Base-by-base conservation (phyloP, 1,140 invertebrate genomes). In the Nomia melanderi region DNA sequence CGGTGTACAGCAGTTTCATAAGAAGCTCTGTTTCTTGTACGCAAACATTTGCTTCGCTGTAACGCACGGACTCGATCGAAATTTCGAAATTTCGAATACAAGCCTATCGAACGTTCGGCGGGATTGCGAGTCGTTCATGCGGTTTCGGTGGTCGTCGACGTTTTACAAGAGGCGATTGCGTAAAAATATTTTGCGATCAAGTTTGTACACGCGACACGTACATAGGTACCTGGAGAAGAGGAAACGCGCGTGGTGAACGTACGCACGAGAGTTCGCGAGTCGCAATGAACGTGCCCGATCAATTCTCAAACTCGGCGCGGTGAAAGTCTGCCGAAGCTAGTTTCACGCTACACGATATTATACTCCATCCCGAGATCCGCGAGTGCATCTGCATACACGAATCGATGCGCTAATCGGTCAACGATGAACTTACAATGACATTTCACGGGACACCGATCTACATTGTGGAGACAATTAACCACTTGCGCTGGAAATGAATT, bases 261-360 rank as follows among this genome's bases (percentile, higher is more conserved):
- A 41, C 41, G 25, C 23, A 66, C 12, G 33, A n/a, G 33, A n/a
- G 33, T 25, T 31, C 5, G 36, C 20, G 59, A 75, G 25, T 53
- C 20, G 39, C 31, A 64, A 65, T 1, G 20, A 77, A 73, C 39
- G 59, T 50, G 47, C 47, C 36, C 17, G 39, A 36, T 36, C 41
- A 14, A 25, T 60, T 31, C 47, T 59, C 73, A 57, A 65, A 29
- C 50, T 66, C 50, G 12, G 23, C 27, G 20, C 44, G 72, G 81
- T 80, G 81, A 84, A 84, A 84, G 82, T 83, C 57, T 59, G 29
- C 17, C 23, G 14, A 53, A 33, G 54, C 41, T 20, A 60, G 44
- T 33, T 56, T 36, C 63, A 47, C 44, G 62, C 50, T 73, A 11
- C 1, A 57, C n/a, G 12, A 14, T 67, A 44, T 83, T 73, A 73